Evolutionary conservation across 2,888 invertebrate species (phyloP), one percentile per base, ranked within the genome.

Genomic region (Cerceris rybyensis): DNA sequence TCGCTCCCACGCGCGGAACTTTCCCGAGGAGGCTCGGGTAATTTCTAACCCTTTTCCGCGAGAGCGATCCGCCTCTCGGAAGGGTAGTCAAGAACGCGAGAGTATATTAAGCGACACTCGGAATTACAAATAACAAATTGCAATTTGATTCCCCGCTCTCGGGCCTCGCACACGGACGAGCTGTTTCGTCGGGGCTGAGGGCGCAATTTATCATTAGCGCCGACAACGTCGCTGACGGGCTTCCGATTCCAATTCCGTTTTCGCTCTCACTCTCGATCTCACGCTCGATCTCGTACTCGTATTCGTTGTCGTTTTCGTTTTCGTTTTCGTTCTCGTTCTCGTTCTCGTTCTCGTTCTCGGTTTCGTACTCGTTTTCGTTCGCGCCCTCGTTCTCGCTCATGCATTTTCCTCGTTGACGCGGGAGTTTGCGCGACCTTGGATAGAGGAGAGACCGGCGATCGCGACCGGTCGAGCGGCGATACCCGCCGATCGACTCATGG

Each of bases 111-210:
- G 90, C 92, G 91, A 90, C 92, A 92, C 92, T 92, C 89, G 91
- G 92, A 92, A 92, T 92, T 92, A 92, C 92, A 92, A 92, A 92
- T 92, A 92, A 92, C 92, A 92, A 92, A 92, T 92, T 92, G 92
- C 91, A 92, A 92, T 92, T 92, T 92, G 92, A 92, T 92, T 92
- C 92, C 89, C 91, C 87, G 90, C 81, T 81, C 78, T 77, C 82
- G 17, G 52, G 71, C 61, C 57, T 59, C 78, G 78, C 80, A 82
- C 74, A 80, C 82, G 83, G 75, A 71, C 78, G 68, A 78, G 74
- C 67, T 75, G 74, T 59, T 61, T 74, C 64, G 81, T 64, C 64
- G 78, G 76, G 73, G 90, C 88, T 89, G 88, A 87, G 90, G 91
- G 90, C 91, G 91, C 90, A 91, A 92, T 92, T 92, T 92, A 92